Conservation (phyloP, 2,888 invertebrate genomes). For the Drosophila parthenogenetica region DNA sequence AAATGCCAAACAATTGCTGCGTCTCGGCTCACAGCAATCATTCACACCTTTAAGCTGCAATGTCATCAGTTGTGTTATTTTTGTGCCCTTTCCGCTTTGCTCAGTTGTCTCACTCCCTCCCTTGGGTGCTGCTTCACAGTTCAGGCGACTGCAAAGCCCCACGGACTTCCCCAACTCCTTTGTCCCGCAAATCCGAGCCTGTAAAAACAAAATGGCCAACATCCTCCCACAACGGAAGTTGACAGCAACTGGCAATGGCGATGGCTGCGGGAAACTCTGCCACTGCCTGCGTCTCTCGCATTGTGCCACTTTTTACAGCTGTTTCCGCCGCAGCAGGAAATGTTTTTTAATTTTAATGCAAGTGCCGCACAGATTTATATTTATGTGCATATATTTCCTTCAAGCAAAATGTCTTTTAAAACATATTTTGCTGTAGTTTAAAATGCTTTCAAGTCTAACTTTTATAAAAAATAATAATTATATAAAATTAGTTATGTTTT, state of each 20-base stretch:
- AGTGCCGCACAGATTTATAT: conserved; percentile 39
- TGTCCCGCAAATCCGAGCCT: conserved; percentile 58
- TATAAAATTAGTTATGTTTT: too few relatives aligned
- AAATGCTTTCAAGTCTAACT: too few relatives aligned
- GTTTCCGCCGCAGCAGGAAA: conserved; percentile 68
- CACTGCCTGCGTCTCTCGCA: conserved; percentile 26
- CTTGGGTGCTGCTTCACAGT: conserved; percentile 43
- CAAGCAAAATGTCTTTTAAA: conserved; percentile 5
- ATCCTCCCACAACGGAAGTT: conserved; percentile 58
- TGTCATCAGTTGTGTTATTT: conserved; percentile 18
- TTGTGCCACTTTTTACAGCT: conserved; percentile 67
- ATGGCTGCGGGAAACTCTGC: conserved; percentile 9
- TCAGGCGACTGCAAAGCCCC: conserved; percentile 25
- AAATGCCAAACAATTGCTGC: conserved; percentile 63
- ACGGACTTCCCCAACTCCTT: conserved; percentile 26
- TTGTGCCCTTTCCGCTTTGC: background rate
- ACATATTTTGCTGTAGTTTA: conserved; percentile 8
- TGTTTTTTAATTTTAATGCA: conserved; percentile 77
- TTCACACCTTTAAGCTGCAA: conserved; percentile 71
- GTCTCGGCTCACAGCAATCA: conserved; percentile 40
- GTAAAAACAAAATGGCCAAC: conserved; percentile 77
- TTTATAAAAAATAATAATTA: too few relatives aligned
- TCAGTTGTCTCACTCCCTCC: conserved; percentile 40
- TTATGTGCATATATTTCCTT: conserved; percentile 18
- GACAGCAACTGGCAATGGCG: conserved; percentile 25